Conservation (phyloP, 1,140 invertebrate genomes). For the Lamellibrachia luymesi region DNA sequence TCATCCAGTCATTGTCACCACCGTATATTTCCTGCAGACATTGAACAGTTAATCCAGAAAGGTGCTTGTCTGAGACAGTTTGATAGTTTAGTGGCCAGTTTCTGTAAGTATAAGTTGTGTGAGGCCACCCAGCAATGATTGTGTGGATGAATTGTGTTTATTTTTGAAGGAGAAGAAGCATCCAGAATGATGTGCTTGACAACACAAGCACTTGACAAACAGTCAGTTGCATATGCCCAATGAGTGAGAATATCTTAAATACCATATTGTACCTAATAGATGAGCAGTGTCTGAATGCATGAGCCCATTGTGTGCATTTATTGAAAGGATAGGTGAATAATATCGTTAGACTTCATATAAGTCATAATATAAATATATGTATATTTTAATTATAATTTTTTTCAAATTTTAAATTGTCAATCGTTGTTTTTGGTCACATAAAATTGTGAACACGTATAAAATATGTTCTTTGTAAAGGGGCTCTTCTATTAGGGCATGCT, state of each 20-base stretch:
- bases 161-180: neutral
- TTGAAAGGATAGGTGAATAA: neutral
- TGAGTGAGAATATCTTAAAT: neutral
- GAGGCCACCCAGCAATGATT: neutral
- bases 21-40: neutral
- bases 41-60: neutral
- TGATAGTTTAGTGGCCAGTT: neutral
- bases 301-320: neutral
- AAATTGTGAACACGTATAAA: neutral
- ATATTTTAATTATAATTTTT: neutral
- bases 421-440: neutral
- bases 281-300: neutral
- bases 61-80: neutral
- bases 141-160: neutral
- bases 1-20: neutral
- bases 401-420: neutral
- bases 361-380: neutral
- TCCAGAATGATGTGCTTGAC: neutral
- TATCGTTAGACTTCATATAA: neutral
- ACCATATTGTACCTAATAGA: neutral
- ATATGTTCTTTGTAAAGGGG: neutral
- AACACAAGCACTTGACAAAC: neutral
- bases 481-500: neutral
- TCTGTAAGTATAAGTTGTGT: neutral
- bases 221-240: neutral